Evolutionary conservation across 2,888 invertebrate species (phyloP).

Genomic region (Zaprionus lineosus): DNA sequence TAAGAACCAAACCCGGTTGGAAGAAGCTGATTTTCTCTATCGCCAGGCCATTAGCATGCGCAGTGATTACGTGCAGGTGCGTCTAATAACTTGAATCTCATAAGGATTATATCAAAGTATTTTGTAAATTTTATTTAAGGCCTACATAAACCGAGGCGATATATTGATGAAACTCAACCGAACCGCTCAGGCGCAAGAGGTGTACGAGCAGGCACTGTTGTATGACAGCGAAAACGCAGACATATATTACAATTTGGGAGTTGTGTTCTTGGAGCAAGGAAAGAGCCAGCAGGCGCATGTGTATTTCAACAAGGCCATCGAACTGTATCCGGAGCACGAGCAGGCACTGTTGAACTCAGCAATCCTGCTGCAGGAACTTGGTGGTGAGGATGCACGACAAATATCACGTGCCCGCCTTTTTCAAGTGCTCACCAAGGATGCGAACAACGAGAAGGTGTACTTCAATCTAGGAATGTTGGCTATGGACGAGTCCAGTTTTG

Average conservation of each 20-base stretch:
- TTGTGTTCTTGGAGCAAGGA: conserved; percentile 96
- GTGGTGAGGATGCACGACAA: conserved; percentile 90
- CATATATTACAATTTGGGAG: conserved; percentile 96
- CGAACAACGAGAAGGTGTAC: conserved; percentile 94
- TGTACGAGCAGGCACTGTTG: conserved; percentile 94
- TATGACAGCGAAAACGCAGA: conserved; percentile 97
- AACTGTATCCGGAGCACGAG: conserved; percentile 96
- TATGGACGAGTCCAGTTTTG: conserved; percentile 96
- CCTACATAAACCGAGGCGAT: conserved; percentile 98
- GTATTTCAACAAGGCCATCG: conserved; percentile 95
- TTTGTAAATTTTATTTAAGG: conserved; percentile 83
- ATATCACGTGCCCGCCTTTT: conserved; percentile 91
- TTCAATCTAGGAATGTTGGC: conserved; percentile 98
- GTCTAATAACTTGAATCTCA: not conserved
- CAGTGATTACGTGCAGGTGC: conserved; percentile 91
- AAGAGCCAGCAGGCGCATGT: conserved; percentile 95
- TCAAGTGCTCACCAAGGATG: conserved; percentile 87
- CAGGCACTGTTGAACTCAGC: conserved; percentile 97
- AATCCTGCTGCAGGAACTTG: conserved; percentile 94
- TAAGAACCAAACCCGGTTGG: conserved; percentile 93
- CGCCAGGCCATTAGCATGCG: conserved; percentile 98
- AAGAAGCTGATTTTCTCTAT: conserved; percentile 97
- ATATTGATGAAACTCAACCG: conserved; percentile 97
- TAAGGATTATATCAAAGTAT: not conserved
- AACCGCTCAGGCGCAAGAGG: conserved; percentile 96